Evolutionary conservation across 1,140 invertebrate species (phyloP), one percentile per base, ranked within the genome.

Genomic region (Nylanderia fulva): DNA sequence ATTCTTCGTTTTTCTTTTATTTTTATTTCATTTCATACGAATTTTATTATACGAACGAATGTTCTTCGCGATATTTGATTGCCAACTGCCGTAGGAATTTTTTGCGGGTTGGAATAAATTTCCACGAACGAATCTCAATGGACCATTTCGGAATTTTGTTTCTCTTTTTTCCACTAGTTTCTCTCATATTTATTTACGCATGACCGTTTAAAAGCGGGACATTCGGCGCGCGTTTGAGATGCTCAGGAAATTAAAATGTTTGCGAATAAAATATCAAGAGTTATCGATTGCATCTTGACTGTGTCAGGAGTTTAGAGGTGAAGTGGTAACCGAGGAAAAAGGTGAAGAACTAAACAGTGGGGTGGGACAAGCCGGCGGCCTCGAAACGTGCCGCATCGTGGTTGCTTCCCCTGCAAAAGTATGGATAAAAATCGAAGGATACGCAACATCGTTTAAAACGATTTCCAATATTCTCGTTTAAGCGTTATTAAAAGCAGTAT

Each of bases 241-340:
- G 75, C 56, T 75, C 42, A 45, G 58, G 74, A 85, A 87, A 91
- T 91, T 90, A 90, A 89, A 90, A 91, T 91, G 89, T 91, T 91
- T 90, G 86, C 83, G 87, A 88, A 85, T 87, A 87, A 89, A 84
- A 86, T 84, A 89, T 91, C 76, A 75, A 91, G 88, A 39, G 85
- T 80, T 90, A 91, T 91, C 91, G 91, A 91, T 91, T 87, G 61
- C 56, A 86, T 90, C 87, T 89, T 86, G 85, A 86, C 74, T 84
- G 85, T 91, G 91, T 87, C 90, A 90, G 63, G 74, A 85, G 91
- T 88, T 87, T 87, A 87, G 80, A 71, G 85, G 82, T 88, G 74
- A 90, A 88, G 90, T 89, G 84, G 68, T 66, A 60, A 9, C 42
- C 33, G 24, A 42, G 74, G 18, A 56, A 63, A 58, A 64, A 68